Evolutionary conservation across 2,888 invertebrate genomes (phyloP).

Genomic region (Metopia argyrocephala): DNA sequence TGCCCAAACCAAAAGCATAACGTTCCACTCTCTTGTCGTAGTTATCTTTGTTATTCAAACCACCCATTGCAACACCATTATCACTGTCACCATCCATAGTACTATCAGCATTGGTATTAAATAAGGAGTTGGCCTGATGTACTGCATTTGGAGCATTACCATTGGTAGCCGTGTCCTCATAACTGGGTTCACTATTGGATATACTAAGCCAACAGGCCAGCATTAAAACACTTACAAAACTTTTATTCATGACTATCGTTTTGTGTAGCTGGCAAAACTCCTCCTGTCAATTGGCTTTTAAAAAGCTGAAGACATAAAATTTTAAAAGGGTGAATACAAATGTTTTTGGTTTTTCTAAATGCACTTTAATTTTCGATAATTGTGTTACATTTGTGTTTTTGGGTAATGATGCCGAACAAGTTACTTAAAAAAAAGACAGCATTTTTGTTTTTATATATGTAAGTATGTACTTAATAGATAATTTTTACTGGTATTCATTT

Average conservation of each 20-base stretch:
- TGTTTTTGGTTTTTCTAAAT: neutral
- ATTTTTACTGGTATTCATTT: neutral
- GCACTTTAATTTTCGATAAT: neutral
- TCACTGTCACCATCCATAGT: conserved; percentile 64
- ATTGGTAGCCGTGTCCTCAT: conserved; percentile 57
- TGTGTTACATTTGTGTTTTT: neutral
- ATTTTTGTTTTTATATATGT: no score
- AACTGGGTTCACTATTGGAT: conserved; percentile 71
- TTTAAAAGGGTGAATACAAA: neutral
- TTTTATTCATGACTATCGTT: conserved; percentile 34
- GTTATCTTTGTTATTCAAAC: conserved; percentile 57
- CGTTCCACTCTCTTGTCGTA: conserved; percentile 82
- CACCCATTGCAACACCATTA: conserved; percentile 30
- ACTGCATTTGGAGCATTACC: conserved; percentile 34
- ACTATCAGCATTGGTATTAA: conserved; percentile 58
- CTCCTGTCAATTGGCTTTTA: neutral
- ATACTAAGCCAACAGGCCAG: conserved; percentile 71
- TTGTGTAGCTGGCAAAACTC: neutral
- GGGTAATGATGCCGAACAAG: neutral
- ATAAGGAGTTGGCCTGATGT: conserved; percentile 63
- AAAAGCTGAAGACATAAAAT: neutral
- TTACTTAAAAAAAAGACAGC: conserved; percentile 16
- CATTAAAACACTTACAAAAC: conserved; percentile 65
- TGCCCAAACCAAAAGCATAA: conserved; percentile 86
- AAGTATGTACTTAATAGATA: no score